A percentile compares a stretch with the other conserved stretches of the same genome.
phyloP scores from a whole-genome alignment of 2,888 invertebrate species.

The Atrina japonica region DNA sequence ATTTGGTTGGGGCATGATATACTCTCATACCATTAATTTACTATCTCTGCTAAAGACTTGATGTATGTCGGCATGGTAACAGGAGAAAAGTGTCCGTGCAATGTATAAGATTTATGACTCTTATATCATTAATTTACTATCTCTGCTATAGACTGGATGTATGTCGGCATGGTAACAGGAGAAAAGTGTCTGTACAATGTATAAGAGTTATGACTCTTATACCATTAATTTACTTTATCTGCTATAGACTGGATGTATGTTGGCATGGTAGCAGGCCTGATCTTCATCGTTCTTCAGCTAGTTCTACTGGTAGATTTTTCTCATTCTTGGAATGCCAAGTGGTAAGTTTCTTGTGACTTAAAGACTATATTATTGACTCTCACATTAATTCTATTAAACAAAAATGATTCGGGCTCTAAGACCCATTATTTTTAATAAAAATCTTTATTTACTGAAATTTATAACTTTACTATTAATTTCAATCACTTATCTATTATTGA shows the following conservation, averaged over 20 bases:
- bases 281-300: conserved; percentile 81
- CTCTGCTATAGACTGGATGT: not conserved
- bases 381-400: not conserved
- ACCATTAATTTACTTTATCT: not conserved
- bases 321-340: conserved; percentile 81
- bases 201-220: too few relatives aligned
- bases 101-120: not conserved
- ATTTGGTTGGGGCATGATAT: too few relatives aligned
- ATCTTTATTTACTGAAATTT: too few relatives aligned
- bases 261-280: conserved; percentile 80
- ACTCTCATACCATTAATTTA: too few relatives aligned
- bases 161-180: not conserved
- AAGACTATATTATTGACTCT: conserved; percentile 6
- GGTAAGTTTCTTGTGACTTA: conserved; percentile 64
- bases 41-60: not conserved
- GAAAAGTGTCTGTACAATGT: not conserved
- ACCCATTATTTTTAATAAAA: too few relatives aligned
- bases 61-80: not conserved
- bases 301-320: conserved; percentile 81
- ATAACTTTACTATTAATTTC: too few relatives aligned
- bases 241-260: conserved; percentile 81
- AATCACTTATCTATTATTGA: too few relatives aligned
- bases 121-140: not conserved
- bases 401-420: too few relatives aligned
- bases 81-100: not conserved